Base-by-base conservation (phyloP, 2,797 vertebrate species). In the Dendrocincla fuliginosa region DNA sequence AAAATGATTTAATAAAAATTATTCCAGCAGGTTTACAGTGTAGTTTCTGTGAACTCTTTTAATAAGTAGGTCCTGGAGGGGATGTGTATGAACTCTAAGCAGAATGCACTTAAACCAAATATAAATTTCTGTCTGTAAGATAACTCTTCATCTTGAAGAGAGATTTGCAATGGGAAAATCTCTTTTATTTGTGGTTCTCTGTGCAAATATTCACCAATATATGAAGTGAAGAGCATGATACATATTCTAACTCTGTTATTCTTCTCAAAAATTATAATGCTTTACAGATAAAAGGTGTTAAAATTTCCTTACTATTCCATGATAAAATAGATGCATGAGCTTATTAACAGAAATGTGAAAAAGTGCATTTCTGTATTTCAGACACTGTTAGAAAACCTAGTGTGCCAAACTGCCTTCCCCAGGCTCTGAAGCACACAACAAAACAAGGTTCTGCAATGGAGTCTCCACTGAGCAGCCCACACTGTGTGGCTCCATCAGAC, bases 21-120 rank as follows among this genome's bases (percentile, higher is more conserved):
- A 93, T 85, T 95, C 76, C 87, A 86, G 76, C 7, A 8, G 82
- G 55, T 88, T 95, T 86, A 80, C 39, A 7, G 35, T 18, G 25
- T 69, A 95, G 84, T 87, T 96, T 96, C 95, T 92, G 79, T 91
- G 95, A 93, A 91, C 92, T 93, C 92, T 67, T 92, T 85, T 90
- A 95, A 86, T 75, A 96, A 76, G 41, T 59, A 77, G 70, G 39
- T 75, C 81, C 92, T 87, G 79, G 65, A 96, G 84, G 90, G 89
- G 81, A 92, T 44, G 74, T 50, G 57, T 80, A 88, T 81, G 82
- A 96, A 91, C 65, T 84, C 76, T 17, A 74, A 80, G 87, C 52
- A 79, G 52, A 76, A 84, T 18, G 39, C 59, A 89, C n/a, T 91
- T 78, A 88, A 93, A 75, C 24, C 50, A 84, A 93, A 79, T 20